A percentile compares a stretch with the other conserved stretches of the same genome.
Evolutionary conservation across 2,888 invertebrate species (phyloP).

Genomic region (Hirtodrosophila histrioides): DNA sequence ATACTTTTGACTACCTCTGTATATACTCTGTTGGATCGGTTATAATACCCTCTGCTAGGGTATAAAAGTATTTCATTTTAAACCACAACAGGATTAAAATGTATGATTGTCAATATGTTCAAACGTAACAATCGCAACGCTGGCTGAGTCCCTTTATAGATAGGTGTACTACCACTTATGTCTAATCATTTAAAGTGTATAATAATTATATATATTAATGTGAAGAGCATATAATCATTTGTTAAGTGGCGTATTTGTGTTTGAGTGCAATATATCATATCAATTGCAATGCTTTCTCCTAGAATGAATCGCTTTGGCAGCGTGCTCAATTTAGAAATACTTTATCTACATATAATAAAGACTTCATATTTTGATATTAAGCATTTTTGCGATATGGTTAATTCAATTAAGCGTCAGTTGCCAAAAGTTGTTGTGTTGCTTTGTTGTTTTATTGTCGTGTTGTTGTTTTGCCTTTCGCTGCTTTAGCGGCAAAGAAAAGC

Average conservation of each 20-base stretch:
- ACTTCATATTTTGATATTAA: conserved; percentile 29
- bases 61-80: too few relatives aligned
- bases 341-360: neutral
- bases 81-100: too few relatives aligned
- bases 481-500: conserved; percentile 53
- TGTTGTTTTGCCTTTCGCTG: conserved; percentile 63
- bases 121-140: too few relatives aligned
- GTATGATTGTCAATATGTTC: too few relatives aligned
- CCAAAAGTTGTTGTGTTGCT: conserved; percentile 28
- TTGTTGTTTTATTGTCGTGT: conserved; percentile 8
- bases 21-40: too few relatives aligned
- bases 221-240: neutral
- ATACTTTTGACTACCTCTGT: too few relatives aligned
- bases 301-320: neutral
- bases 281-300: neutral
- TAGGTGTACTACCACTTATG: too few relatives aligned
- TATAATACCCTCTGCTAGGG: too few relatives aligned
- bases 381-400: conserved; percentile 56
- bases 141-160: too few relatives aligned
- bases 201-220: too few relatives aligned
- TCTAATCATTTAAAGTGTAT: too few relatives aligned
- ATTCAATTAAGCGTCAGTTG: conserved; percentile 49
- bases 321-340: neutral
- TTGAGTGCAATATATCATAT: neutral
- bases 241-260: conserved; percentile 6